Evolutionary conservation across 1,140 invertebrate species (phyloP).

Genomic region (Drosophila burlai): DNA sequence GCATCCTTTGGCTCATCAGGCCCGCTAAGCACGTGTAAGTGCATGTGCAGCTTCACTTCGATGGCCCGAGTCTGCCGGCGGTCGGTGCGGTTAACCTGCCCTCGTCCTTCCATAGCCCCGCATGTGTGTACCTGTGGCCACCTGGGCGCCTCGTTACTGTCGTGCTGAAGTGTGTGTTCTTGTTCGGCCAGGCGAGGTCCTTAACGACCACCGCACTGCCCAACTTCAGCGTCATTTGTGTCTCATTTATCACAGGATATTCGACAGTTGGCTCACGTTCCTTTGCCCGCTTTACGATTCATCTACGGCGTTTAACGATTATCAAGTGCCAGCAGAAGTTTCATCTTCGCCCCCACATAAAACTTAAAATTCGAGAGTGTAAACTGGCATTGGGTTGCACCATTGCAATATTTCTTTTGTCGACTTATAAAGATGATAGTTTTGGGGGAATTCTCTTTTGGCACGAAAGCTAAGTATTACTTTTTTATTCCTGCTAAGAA

Average conservation of each 20-base stretch:
- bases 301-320: constrained; percentile 49
- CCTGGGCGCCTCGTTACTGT: constrained; percentile 48
- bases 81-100: constrained; percentile 55
- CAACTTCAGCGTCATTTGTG: constrained; percentile 44
- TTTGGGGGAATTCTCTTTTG: background rate
- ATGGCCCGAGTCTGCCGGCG: constrained; percentile 21
- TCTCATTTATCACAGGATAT: constrained; percentile 72
- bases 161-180: constrained; percentile 63
- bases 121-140: constrained; percentile 7
- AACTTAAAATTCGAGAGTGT: constrained; percentile 25
- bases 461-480: background rate
- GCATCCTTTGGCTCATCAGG: constrained; percentile 72
- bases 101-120: constrained; percentile 6
- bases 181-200: constrained; percentile 36
- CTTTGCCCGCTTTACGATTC: constrained; percentile 42
- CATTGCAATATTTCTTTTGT: constrained; percentile 1
- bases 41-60: constrained; percentile 51
- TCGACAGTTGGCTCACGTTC: constrained; percentile 56
- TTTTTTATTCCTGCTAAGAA: background rate
- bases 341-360: constrained; percentile 8
- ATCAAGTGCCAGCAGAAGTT: constrained; percentile 22
- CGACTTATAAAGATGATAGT: background rate
- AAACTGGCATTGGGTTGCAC: constrained; percentile 16
- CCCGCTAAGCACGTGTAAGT: constrained; percentile 68
- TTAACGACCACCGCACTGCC: constrained; percentile 21